Base-by-base conservation (phyloP, 2,113 vertebrate species). In the Ascaphus truei region DNA sequence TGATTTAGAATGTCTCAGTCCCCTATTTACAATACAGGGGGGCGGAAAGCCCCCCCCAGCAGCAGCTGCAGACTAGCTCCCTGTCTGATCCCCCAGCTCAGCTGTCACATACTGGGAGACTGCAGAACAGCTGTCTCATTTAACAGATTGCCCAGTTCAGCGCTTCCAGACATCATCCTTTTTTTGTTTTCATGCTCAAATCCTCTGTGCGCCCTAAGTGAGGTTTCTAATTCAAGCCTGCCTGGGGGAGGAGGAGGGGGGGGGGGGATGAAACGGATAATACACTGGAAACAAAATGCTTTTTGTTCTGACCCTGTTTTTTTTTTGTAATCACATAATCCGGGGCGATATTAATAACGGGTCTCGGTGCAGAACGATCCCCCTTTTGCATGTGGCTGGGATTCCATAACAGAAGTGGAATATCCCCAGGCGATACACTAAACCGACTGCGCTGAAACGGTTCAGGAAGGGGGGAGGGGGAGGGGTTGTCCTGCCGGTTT, bases 101-200 rank as follows among this genome's bases (percentile, higher is more conserved):
- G 80, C 81, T 83, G 82, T 72, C 76, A 60, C 68, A n/a, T 34
- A 45, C 2, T 1, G n/a, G 59, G 63, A 76, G 15, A 75, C 13
- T 60, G 71, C 47, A 61, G 45, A 67, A 64, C 79, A 84, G 83
- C 81, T 83, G 80, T 1, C 77, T 58, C 72, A 3, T 11, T 23
- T 20, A 12, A 37, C 20, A 71, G 61, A 57, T n/a, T 68, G 72
- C 62, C 76, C 77, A 65, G 41, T 11, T 68, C 74, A 37, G 55
- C 37, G 61, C 8, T 66, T 55, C 68, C 74, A 73, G 50, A 64
- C 73, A 75, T 0, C 72, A 78, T 5, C 73, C 5, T 0, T 1
- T 62, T 7, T 47, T 51, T 62, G 67, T 7, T 47, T 52, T 62
- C 47, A 48, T 22, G 53, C 53, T 27, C 25, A 37, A 31, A 48